phyloP scores from a whole-genome alignment of 2,888 invertebrate species.

The Beris morrisii region DNA sequence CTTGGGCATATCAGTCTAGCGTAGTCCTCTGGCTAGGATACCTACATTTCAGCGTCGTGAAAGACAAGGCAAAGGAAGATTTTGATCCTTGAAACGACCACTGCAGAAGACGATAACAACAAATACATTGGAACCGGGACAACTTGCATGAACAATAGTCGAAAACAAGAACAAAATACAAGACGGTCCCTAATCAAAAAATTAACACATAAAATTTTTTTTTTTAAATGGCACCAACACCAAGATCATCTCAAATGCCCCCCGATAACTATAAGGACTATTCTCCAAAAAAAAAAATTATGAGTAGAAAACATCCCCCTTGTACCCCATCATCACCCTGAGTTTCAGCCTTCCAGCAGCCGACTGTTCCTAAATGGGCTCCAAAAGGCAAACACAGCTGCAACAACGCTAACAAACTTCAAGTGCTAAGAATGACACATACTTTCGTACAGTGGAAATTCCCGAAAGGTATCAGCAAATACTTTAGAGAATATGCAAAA shows the following conservation, averaged over 20 bases:
- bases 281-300: background rate
- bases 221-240: constrained; percentile 1
- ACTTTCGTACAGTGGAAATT: constrained; percentile 7
- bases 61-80: background rate
- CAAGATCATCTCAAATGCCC: background rate
- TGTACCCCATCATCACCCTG: background rate
- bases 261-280: background rate
- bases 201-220: constrained; percentile 6
- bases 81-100: background rate
- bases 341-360: no score
- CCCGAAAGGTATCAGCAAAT: constrained; percentile 16
- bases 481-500: constrained; percentile 13
- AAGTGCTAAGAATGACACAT: constrained; percentile 20
- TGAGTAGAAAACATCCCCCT: background rate
- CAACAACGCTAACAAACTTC: constrained; percentile 14
- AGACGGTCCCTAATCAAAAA: constrained; percentile 2
- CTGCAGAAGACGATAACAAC: background rate
- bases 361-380: background rate
- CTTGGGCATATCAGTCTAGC: background rate
- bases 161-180: background rate
- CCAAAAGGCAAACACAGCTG: constrained; percentile 18
- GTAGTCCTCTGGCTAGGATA: background rate
- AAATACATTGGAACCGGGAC: background rate
- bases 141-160: background rate
- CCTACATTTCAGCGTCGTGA: background rate